Evolutionary conservation across 2,113 vertebrate species (phyloP).

Genomic region (Dasypus novemcinctus): DNA sequence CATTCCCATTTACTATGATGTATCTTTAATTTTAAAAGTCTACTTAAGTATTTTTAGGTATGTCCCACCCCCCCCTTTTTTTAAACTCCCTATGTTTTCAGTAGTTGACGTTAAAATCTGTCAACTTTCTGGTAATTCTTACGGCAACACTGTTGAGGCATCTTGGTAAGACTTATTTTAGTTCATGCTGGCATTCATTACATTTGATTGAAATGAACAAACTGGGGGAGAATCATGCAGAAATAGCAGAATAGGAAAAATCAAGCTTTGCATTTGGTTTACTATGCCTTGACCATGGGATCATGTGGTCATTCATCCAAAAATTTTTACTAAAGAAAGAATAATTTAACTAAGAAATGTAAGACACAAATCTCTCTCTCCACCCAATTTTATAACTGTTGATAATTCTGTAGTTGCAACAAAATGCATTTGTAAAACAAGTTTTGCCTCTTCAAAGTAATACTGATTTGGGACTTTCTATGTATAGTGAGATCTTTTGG

Average conservation of each 20-base stretch:
- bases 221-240: neutral
- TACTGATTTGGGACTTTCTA: neutral
- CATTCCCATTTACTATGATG: neutral
- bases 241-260: neutral
- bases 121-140: constrained; percentile 14
- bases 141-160: neutral
- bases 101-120: constrained; percentile 33
- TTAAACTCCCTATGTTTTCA: constrained; percentile 1
- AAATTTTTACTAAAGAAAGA: constrained; percentile 15
- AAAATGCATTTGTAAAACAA: neutral
- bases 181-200: constrained; percentile 28
- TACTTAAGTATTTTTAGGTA: constrained; percentile 32
- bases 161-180: constrained; percentile 1
- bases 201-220: constrained; percentile 29
- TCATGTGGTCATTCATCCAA: neutral
- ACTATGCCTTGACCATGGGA: neutral
- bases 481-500: neutral
- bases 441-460: constrained; percentile 7
- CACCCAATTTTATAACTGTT: neutral
- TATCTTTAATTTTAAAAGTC: neutral
- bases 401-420: constrained; percentile 8
- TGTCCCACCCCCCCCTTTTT: neutral
- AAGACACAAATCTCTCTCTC: neutral
- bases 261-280: neutral
- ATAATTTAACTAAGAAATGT: neutral